Evolutionary conservation across 1,140 invertebrate genomes (phyloP).

Genomic region (Spodoptera litura): DNA sequence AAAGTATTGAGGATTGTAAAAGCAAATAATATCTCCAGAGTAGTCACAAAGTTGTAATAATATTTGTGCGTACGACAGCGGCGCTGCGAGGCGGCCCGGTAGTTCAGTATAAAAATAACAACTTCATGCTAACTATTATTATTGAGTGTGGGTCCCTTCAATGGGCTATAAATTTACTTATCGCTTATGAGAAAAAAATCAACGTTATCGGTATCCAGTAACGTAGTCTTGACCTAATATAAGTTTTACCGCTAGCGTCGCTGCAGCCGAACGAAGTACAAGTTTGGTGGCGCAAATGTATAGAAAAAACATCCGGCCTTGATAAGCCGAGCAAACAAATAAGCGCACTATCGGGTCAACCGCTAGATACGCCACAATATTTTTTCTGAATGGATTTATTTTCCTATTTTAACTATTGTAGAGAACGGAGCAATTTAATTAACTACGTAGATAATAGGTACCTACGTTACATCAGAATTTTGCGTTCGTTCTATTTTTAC

Average conservation of each 20-base stretch:
- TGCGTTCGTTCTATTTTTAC: constrained; percentile 5
- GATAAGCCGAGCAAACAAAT: constrained; percentile 85
- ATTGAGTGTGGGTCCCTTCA: constrained; percentile 47
- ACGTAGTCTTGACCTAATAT: constrained; percentile 78
- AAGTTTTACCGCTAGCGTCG: constrained; percentile 72
- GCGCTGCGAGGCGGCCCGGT: neutral
- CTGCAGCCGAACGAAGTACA: constrained; percentile 76
- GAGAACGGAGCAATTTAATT: constrained; percentile 21
- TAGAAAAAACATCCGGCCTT: constrained; percentile 85
- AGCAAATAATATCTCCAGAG: constrained; percentile 5
- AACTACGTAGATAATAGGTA: constrained; percentile 3
- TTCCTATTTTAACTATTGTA: constrained; percentile 58
- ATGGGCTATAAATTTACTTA: constrained; percentile 57
- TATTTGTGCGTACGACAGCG: constrained; percentile 19
- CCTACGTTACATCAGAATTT: neutral
- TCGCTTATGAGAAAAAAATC: constrained; percentile 64
- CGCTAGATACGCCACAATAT: constrained; percentile 77
- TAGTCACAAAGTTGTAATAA: constrained; percentile 23
- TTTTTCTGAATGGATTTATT: constrained; percentile 73
- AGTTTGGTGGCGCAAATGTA: constrained; percentile 81
- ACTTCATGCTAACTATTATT: constrained; percentile 49
- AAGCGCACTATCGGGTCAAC: constrained; percentile 82
- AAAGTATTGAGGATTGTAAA: constrained; percentile 15
- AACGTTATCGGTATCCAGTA: constrained; percentile 70
- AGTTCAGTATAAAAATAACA: constrained; percentile 44